Percentiles rank a stretch among this genome's conserved stretches.
Conservation (phyloP, 2,888 invertebrate genomes). For the Eristalis arbustorum region DNA sequence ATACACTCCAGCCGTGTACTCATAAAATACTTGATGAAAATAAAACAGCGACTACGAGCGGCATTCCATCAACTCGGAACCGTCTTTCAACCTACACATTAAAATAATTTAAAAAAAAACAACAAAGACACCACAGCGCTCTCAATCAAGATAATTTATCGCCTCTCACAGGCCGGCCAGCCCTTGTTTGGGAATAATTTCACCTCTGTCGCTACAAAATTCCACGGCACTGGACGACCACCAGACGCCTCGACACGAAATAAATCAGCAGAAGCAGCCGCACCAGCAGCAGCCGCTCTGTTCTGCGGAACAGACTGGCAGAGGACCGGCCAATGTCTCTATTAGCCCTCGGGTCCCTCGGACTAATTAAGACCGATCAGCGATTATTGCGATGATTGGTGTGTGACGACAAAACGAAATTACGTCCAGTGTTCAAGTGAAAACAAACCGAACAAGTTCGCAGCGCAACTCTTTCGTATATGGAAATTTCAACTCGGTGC, state of each 20-base stretch:
- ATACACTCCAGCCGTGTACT: slow-evolving; percentile 13
- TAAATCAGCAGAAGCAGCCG: slow-evolving; percentile 28
- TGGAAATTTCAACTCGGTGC: slow-evolving; percentile 23
- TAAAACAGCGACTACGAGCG: neutral
- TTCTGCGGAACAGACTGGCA: neutral
- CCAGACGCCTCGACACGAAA: slow-evolving; percentile 39
- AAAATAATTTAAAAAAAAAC: slow-evolving; percentile 31
- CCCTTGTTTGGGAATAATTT: slow-evolving; percentile 38
- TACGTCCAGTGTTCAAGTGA: slow-evolving; percentile 26
- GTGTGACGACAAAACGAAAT: slow-evolving; percentile 8
- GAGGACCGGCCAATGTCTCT: neutral
- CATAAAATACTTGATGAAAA: slow-evolving; percentile 21
- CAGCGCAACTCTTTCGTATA: slow-evolving; percentile 54
- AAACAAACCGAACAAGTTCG: slow-evolving; percentile 30
- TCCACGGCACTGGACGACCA: slow-evolving; percentile 4
- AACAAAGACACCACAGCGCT: slow-evolving; percentile 37
- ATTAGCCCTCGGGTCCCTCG: neutral
- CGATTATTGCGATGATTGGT: slow-evolving; percentile 27
- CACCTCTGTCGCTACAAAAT: slow-evolving; percentile 12
- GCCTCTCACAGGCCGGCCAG: slow-evolving; percentile 5
- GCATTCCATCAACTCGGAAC: slow-evolving; percentile 37
- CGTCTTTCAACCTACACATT: slow-evolving; percentile 47
- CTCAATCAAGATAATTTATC: slow-evolving; percentile 64
- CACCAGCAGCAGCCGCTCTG: neutral
- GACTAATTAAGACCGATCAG: slow-evolving; percentile 41